Percentiles rank a stretch among this genome's conserved stretches.
These are phyloP conservation scores for Hylomyscus alleni DNA, from an alignment of 2,797 vertebrate genomes.

Conservation along the genomic window DNA sequence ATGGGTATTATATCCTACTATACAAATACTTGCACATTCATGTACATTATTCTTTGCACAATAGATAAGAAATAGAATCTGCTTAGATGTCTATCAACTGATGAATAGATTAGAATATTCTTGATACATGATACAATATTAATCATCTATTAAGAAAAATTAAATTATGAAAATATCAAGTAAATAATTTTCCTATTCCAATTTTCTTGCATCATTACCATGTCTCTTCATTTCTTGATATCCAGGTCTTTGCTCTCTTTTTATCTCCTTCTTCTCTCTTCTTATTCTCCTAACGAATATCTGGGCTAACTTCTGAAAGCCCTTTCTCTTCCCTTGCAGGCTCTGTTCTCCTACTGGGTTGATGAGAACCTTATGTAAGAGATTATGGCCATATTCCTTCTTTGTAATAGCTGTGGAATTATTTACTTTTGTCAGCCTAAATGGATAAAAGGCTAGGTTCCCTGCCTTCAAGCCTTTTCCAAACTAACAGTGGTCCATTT, in stretches of 20 bases:
- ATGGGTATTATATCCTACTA: background rate
- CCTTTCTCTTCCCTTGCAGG: background rate
- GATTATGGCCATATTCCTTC: constrained; percentile 30
- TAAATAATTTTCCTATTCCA: background rate
- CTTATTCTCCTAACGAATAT: background rate
- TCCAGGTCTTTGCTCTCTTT: background rate
- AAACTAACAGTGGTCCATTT: constrained; percentile 43
- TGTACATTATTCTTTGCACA: background rate
- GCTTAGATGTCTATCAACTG: background rate
- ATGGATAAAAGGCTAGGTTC: constrained; percentile 27
- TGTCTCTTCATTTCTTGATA: background rate
- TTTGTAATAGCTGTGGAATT: constrained; percentile 25
- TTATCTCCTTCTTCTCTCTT: background rate
- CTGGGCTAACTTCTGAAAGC: background rate
- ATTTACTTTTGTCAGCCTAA: constrained; percentile 55
- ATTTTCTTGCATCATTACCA: background rate
- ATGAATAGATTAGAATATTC: background rate
- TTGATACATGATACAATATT: background rate
- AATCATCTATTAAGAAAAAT: background rate
- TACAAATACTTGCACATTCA: background rate
- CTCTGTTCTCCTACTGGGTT: background rate
- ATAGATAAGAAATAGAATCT: background rate
- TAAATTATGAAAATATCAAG: background rate
- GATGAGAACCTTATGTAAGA: constrained; percentile 43
- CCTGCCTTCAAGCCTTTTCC: constrained; percentile 34